Percentiles rank a stretch among this genome's conserved stretches.
These are phyloP conservation scores for Eonycteris spelaea DNA, from an alignment of 2,113 vertebrate genomes.

Conservation along the genomic window DNA sequence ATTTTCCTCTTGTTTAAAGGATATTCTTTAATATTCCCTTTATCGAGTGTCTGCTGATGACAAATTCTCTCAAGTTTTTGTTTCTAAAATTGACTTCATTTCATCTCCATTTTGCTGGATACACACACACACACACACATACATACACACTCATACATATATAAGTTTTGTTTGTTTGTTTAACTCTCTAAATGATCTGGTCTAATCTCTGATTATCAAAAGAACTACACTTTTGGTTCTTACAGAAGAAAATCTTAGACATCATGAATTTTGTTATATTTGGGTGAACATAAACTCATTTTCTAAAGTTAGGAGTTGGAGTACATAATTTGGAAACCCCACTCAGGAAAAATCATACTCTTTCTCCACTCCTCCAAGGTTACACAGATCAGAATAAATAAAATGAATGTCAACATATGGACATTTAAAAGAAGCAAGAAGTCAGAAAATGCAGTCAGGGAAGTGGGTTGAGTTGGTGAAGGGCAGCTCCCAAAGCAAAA, in stretches of 20 bases:
- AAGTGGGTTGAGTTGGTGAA: neutral
- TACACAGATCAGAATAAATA: neutral
- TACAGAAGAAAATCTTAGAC: neutral
- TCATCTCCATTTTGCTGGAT: neutral
- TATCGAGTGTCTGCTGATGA: neutral
- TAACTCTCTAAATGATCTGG: neutral
- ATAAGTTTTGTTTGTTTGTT: neutral
- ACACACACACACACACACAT: neutral
- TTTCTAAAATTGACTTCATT: slow-evolving; percentile 11
- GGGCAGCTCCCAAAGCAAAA: neutral
- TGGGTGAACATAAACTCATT: neutral
- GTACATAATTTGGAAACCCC: neutral
- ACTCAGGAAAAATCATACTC: neutral
- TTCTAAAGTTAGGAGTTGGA: neutral
- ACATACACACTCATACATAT: too few species aligned
- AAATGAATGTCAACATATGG: neutral
- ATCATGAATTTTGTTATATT: neutral
- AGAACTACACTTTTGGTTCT: neutral
- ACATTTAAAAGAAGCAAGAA: neutral
- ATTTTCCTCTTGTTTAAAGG: neutral
- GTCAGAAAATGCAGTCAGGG: neutral
- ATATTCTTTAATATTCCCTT: neutral
- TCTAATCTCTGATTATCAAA: neutral
- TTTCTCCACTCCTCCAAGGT: neutral
- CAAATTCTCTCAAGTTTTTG: neutral